Conservation (phyloP, 2,113 vertebrate genomes). For the Camelus bactrianus region DNA sequence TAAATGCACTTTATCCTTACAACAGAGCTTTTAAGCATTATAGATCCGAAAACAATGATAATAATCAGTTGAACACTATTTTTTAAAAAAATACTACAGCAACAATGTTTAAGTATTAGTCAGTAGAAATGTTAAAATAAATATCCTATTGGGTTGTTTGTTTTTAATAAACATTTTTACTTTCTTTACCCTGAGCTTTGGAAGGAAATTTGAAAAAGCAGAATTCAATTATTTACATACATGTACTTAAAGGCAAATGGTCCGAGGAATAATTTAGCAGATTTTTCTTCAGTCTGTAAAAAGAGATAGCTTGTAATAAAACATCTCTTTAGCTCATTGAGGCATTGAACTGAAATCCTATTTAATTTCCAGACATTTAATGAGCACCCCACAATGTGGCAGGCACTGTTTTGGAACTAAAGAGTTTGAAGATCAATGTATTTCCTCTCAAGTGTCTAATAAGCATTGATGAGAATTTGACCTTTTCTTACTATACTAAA, state of each 20-base stretch:
- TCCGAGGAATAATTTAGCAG: background rate
- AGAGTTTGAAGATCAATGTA: background rate
- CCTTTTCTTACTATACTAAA: conserved; percentile 25
- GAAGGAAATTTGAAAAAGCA: conserved; percentile 44
- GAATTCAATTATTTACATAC: conserved; percentile 29
- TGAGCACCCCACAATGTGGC: background rate
- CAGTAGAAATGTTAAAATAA: conserved; percentile 38
- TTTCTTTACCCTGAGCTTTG: background rate
- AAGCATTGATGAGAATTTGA: conserved; percentile 9
- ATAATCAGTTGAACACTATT: background rate
- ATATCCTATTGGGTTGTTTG: background rate
- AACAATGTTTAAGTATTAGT: conserved; percentile 52
- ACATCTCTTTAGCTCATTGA: background rate
- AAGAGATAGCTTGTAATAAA: background rate
- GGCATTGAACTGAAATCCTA: background rate
- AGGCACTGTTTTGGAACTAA: background rate
- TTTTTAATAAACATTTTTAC: conserved; percentile 42
- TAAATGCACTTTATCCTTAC: background rate
- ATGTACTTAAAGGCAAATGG: background rate
- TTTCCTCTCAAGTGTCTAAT: background rate
- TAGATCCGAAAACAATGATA: conserved; percentile 2
- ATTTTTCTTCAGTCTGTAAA: conserved; percentile 27
- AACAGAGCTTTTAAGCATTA: conserved; percentile 9
- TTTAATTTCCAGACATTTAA: background rate
- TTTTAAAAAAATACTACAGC: background rate